Percentiles rank a stretch among this genome's conserved stretches.
phyloP scores from a whole-genome alignment of 1,140 invertebrate genomes.

The Cylas formicarius region DNA sequence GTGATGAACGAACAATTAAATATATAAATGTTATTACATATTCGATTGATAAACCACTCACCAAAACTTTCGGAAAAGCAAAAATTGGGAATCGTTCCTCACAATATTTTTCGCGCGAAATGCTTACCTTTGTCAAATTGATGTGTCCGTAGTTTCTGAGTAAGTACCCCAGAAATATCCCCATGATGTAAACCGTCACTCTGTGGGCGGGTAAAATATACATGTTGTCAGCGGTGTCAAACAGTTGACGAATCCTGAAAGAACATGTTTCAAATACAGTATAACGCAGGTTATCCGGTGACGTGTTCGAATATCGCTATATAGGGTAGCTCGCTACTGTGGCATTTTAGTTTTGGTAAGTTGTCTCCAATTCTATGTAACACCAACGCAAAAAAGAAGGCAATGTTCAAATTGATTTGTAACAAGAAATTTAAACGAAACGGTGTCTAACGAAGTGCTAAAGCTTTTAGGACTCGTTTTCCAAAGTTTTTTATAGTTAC shows the following conservation, averaged over 20 bases:
- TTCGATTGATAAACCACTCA: no score
- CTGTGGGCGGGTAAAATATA: conserved; percentile 63
- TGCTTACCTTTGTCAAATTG: conserved; percentile 37
- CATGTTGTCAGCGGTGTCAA: conserved; percentile 62
- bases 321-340: not conserved
- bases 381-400: no score
- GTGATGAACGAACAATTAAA: no score
- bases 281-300: not conserved
- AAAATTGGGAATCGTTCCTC: not conserved
- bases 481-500: no score
- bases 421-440: no score
- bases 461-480: no score
- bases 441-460: no score
- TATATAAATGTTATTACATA: no score
- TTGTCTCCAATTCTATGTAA: no score
- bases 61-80: not conserved
- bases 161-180: conserved; percentile 56
- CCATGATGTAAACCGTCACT: conserved; percentile 64
- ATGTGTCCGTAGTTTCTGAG: conserved; percentile 45
- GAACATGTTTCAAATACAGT: no score
- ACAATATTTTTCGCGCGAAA: not conserved
- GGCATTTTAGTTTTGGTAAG: no score
- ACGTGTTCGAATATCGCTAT: not conserved
- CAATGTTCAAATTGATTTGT: no score
- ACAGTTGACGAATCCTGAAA: conserved; percentile 56